phyloP scores from a whole-genome alignment of 2,797 vertebrate genomes.

The Rhinoraja longicauda region DNA sequence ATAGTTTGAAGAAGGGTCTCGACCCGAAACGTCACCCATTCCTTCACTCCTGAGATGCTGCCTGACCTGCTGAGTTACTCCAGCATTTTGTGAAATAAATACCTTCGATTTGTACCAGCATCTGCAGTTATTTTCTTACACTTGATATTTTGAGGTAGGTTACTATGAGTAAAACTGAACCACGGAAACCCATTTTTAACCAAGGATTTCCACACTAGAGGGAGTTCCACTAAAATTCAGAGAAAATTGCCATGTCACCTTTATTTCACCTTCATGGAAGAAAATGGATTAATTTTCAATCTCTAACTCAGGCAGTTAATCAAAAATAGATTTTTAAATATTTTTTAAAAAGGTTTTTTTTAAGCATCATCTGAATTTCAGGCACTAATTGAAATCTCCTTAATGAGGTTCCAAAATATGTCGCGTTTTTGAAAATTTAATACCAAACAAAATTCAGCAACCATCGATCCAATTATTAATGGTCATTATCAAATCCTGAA shows the following conservation, averaged over 20 bases:
- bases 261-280: constrained; percentile 27
- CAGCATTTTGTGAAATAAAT: no score
- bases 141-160: neutral
- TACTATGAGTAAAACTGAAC: no score
- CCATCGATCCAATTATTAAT: neutral
- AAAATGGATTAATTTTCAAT: neutral
- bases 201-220: neutral
- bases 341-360: neutral
- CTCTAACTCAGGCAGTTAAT: neutral
- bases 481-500: neutral
- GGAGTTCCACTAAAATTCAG: neutral
- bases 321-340: neutral
- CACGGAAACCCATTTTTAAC: no score
- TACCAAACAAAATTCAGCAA: neutral
- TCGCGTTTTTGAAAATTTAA: neutral
- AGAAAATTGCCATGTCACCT: neutral
- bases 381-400: neutral
- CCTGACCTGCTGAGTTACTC: no score
- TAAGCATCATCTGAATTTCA: neutral
- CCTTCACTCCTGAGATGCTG: no score
- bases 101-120: no score
- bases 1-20: no score
- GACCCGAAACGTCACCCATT: no score
- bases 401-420: neutral
- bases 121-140: no score